Evolutionary conservation across 2,797 vertebrate species (phyloP).

Genomic region (Poeciliopsis turneri): DNA sequence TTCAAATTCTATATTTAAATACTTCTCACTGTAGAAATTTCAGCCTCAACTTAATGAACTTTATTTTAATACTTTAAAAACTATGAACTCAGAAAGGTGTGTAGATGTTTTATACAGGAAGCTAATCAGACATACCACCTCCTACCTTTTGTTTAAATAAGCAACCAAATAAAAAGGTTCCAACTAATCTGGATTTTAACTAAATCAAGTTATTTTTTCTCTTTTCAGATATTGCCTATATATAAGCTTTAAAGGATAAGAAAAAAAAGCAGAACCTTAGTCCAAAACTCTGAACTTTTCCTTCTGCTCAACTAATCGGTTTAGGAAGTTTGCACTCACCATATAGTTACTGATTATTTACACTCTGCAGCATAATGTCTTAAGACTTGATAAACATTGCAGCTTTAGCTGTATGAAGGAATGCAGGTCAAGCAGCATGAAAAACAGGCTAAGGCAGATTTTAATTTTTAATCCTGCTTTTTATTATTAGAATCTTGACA

Average conservation of each 20-base stretch:
- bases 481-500: not conserved
- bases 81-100: not conserved
- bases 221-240: not conserved
- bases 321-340: not conserved
- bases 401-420: not conserved
- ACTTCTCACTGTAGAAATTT: not conserved
- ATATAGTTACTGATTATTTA: not conserved
- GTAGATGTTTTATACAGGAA: not conserved
- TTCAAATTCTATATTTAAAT: not conserved
- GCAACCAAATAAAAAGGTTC: too few species aligned
- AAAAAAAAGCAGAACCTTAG: not conserved
- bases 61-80: not conserved
- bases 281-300: not conserved
- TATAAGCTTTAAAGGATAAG: not conserved
- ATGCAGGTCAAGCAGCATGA: not conserved
- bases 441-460: not conserved
- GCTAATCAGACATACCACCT: not conserved
- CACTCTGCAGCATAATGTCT: not conserved
- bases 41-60: not conserved
- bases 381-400: not conserved
- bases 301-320: conserved; percentile 1
- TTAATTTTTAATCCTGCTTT: not conserved
- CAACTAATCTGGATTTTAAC: not conserved
- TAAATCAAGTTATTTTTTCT: not conserved
- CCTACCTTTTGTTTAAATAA: not conserved